These are phyloP conservation scores for Oplegnathus fasciatus DNA, from an alignment of 2,113 vertebrate genomes.

Conservation along the genomic window DNA sequence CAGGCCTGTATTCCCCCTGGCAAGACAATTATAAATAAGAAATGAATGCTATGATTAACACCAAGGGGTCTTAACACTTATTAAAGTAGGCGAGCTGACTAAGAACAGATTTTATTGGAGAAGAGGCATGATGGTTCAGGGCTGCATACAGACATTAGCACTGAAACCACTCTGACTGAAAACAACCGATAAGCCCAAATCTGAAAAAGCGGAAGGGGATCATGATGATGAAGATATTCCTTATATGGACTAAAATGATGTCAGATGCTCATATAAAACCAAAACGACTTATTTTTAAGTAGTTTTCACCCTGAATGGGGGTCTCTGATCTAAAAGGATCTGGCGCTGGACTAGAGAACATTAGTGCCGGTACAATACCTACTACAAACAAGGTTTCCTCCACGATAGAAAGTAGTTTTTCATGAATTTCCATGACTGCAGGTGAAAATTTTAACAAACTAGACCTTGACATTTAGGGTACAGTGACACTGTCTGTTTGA, in stretches of 20 bases:
- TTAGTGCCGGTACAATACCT: not conserved
- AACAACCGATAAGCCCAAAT: not conserved
- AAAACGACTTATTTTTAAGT: too few relatives aligned
- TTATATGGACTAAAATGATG: too few relatives aligned
- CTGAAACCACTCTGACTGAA: not conserved
- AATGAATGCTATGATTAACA: constrained; percentile 3
- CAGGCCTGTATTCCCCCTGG: constrained; percentile 94
- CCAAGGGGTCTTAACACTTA: not conserved
- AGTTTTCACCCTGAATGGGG: too few relatives aligned
- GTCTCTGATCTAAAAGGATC: not conserved
- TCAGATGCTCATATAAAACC: too few relatives aligned
- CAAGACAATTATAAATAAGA: not conserved
- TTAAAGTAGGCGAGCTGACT: not conserved
- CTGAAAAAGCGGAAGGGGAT: not conserved
- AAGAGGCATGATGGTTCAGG: not conserved
- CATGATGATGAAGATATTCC: too few relatives aligned
- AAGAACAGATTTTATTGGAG: not conserved
- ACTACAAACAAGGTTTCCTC: not conserved
- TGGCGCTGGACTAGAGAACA: not conserved
- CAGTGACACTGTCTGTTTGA: not conserved
- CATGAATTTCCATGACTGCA: not conserved
- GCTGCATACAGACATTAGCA: not conserved
- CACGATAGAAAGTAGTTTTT: not conserved
- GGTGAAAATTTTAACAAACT: not conserved
- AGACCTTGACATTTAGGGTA: not conserved